Evolutionary conservation across 2,888 invertebrate species (phyloP), one percentile per base, ranked within the genome.

Genomic region (Dasysyrphus albostriatus): DNA sequence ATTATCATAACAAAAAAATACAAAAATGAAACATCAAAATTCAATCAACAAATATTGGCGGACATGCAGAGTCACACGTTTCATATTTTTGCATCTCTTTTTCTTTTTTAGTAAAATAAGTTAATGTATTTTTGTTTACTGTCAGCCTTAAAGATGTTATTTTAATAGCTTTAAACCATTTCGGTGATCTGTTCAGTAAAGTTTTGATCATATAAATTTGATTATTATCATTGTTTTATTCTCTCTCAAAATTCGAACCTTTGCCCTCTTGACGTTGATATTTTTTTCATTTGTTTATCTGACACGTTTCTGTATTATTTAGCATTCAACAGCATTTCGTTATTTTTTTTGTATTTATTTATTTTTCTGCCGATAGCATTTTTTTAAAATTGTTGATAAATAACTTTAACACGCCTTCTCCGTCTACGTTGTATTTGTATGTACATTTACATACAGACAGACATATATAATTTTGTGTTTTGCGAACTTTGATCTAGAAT

Each of bases 241-340:
- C 1, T 58, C 14, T 39, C 2, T 24, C 34, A 72, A 69, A 77
- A 70, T 51, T 70, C 56, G 70, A 85, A 85, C 81, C 81, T 85
- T 85, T 82, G 85, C 77, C 82, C 85, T 70, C 47, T 74, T 85
- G 85, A 85, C 85, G 85, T 74, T 75, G 16, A 16, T 19, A 8
- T 32, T 80, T 49, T n/a, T 51, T 56, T 69, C 47, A n/a, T 24
- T 51, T 54, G 24, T 44, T 42, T 10, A 39, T 39, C 54, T 39
- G 34, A 34, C 44, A 29, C 51, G 49, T 67, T 54, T 37, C 54
- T 77, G 49, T 19, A 37, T 34, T 34, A 63, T 56, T 51, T 72
- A 73, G 47, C 65, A 54, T 44, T 79, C 34, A 63, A 63, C 24
- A 51, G 37, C 8, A 37, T 14, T 39, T 61, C 2, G 24, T 24